phyloP scores from a whole-genome alignment of 2,113 vertebrate genomes.

The Ramphastos sulfuratus region DNA sequence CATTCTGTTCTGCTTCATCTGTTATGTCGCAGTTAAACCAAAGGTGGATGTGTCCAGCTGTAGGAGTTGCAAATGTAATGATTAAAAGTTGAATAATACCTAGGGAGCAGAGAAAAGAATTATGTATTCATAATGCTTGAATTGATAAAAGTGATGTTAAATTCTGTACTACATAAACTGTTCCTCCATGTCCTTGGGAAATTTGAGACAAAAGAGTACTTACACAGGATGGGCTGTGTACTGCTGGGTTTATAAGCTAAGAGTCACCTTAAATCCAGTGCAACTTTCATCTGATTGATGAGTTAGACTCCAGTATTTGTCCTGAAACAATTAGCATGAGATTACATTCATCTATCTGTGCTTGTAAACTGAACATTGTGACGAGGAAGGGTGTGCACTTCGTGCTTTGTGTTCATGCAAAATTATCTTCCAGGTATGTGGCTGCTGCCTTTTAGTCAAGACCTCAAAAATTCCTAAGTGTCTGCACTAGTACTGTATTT shows the following conservation, averaged over 20 bases:
- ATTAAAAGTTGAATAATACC: not conserved
- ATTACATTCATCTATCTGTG: not conserved
- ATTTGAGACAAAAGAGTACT: not conserved
- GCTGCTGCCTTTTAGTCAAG: not conserved
- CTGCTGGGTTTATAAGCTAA: not conserved
- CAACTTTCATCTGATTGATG: constrained; percentile 7
- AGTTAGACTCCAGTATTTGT: not conserved
- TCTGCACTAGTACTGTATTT: not conserved
- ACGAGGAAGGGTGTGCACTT: not conserved
- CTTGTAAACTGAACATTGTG: not conserved
- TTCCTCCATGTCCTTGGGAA: not conserved
- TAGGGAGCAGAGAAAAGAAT: not conserved
- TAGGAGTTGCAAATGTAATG: not conserved
- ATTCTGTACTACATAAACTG: not conserved
- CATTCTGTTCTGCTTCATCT: not conserved
- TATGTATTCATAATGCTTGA: not conserved
- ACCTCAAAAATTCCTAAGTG: not conserved
- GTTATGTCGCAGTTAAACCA: not conserved
- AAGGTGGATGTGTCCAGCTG: not conserved
- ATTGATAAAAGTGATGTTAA: not conserved
- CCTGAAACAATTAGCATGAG: not conserved
- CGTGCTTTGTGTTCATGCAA: not conserved
- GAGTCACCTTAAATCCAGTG: not conserved
- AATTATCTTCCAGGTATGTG: not conserved
- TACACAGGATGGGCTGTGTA: not conserved